These are phyloP conservation scores for Sinosuthora webbiana DNA, from an alignment of 2,113 vertebrate species.

Conservation along the genomic window DNA sequence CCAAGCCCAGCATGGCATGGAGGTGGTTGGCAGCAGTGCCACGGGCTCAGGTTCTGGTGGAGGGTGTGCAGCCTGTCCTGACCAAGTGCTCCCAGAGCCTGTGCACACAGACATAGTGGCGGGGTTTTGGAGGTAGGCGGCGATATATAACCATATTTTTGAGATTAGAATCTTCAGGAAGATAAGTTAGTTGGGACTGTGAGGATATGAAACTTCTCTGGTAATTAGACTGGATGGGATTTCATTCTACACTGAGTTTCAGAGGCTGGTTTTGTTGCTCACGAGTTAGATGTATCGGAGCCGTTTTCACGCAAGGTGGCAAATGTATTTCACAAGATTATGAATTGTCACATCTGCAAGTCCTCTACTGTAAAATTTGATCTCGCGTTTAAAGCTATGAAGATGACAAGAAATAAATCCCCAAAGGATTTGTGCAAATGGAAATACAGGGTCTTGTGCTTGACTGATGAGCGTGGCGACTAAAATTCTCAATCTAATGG, in stretches of 20 bases:
- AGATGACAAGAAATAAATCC: background rate
- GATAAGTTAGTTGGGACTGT: background rate
- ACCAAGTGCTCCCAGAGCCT: background rate
- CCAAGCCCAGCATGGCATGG: background rate
- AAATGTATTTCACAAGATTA: background rate
- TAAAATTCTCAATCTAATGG: background rate
- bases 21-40: background rate
- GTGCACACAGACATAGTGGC: slow-evolving; percentile 38
- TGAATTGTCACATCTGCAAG: background rate
- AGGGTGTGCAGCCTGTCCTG: background rate
- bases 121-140: slow-evolving; percentile 35
- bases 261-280: background rate
- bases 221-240: background rate
- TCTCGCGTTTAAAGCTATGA: background rate
- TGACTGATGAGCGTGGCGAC: background rate
- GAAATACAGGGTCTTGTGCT: background rate
- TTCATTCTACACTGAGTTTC: background rate
- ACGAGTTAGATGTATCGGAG: background rate
- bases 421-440: background rate
- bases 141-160: slow-evolving; percentile 50
- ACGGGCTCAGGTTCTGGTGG: background rate
- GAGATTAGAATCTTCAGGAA: slow-evolving; percentile 41
- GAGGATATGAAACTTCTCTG: background rate
- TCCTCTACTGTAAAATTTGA: background rate
- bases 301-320: background rate